Evolutionary conservation across 2,888 invertebrate species (phyloP), one percentile per base, ranked within the genome.

Genomic region (Scaptomyza parva): DNA sequence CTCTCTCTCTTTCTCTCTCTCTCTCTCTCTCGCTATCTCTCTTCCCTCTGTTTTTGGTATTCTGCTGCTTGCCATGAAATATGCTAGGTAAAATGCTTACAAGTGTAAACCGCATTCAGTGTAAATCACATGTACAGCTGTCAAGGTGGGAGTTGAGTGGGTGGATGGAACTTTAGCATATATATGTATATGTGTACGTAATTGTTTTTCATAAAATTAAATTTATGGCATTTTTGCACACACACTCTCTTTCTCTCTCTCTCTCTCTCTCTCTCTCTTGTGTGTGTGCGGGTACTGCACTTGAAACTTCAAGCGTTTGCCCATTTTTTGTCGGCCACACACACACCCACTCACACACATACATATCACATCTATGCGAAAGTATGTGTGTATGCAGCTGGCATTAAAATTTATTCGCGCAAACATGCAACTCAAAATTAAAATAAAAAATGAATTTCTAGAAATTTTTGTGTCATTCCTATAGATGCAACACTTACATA

Each of bases 191-290:
- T 35, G 8, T 75, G 79, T 75, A 79, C 77, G 86, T 84, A 86
- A 86, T 84, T 86, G 84, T 86, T 84, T 84, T 84, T 86, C 86
- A 84, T 84, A 78, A 84, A 84, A 84, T 84, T 78, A 77, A 84
- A 84, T 84, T 84, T 84, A 86, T 86, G 84, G 85, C 79, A 84
- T 83, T 83, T 83, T 81, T 81, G 64, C 66, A 70, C 64, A 68
- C 70, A 66, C 54, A 5, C 18, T 7, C 45, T n/a, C n/a, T n/a
- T n/a, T n/a, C n/a, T 8, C 5, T 22, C 9, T n/a, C n/a, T 24
- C 35, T 43, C 47, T 8, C n/a, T n/a, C n/a, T 8, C 5, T 22
- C 9, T n/a, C n/a, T 24, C 35, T 43, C 47, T 8, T 51, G 47
- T 48, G 17, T 39, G 44, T 52, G 45, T 50, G 43, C 61, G 67